phyloP scores from a whole-genome alignment of 2,888 invertebrate species.

The Octonoba sinensis region DNA sequence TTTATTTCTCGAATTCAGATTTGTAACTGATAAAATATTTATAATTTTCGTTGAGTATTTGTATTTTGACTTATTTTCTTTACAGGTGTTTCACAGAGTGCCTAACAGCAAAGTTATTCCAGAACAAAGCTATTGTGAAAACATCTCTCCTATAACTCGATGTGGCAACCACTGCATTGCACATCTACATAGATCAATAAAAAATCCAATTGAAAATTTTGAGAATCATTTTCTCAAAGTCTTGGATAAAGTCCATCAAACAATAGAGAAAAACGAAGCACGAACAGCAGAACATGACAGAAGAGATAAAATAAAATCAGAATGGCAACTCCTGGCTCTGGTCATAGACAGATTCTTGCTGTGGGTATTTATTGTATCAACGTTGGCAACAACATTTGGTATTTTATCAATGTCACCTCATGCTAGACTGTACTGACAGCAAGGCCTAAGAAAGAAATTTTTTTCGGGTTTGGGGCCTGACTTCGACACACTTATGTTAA shows the following conservation, averaged over 20 bases:
- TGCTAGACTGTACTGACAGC: constrained; percentile 68
- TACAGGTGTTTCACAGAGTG: constrained; percentile 39
- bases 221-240: constrained; percentile 79
- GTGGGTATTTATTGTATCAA: constrained; percentile 82
- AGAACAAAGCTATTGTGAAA: constrained; percentile 54
- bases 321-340: constrained; percentile 87
- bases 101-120: constrained; percentile 44
- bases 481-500: too few species aligned
- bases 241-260: constrained; percentile 79
- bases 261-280: constrained; percentile 84
- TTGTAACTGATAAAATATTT: too few species aligned
- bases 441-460: neutral
- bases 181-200: constrained; percentile 47
- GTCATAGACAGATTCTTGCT: constrained; percentile 85
- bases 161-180: constrained; percentile 52
- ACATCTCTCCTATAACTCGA: constrained; percentile 47
- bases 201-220: constrained; percentile 71
- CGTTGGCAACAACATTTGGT: constrained; percentile 83
- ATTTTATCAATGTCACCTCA: constrained; percentile 80
- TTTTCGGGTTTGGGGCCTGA: neutral
- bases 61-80: neutral
- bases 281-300: constrained; percentile 84
- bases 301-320: constrained; percentile 83
- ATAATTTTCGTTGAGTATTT: too few species aligned
- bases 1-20: too few species aligned